phyloP scores from a whole-genome alignment of 2,113 vertebrate species.

The Zosterops pallidus region DNA sequence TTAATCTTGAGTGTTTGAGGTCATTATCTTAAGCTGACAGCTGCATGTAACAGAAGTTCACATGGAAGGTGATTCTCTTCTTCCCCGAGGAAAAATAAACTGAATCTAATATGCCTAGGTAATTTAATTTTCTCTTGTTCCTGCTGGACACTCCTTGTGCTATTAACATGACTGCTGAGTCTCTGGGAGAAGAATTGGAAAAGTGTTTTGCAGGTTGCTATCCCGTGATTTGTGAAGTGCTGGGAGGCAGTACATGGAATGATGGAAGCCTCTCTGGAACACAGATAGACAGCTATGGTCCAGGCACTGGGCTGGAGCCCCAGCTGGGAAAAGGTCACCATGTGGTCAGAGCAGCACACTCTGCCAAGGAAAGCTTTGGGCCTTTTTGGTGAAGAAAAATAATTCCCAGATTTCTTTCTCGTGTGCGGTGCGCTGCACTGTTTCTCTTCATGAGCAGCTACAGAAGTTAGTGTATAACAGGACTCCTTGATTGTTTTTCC shows the following conservation, averaged over 20 bases:
- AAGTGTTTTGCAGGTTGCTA: not conserved
- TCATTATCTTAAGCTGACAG: not conserved
- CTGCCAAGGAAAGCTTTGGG: not conserved
- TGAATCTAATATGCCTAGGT: not conserved
- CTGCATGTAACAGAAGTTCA: not conserved
- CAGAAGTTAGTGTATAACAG: not conserved
- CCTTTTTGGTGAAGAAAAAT: not conserved
- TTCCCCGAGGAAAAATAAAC: not conserved
- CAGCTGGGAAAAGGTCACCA: not conserved
- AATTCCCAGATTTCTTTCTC: not conserved
- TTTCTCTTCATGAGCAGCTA: not conserved
- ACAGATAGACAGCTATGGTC: accelerated
- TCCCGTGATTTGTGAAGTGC: accelerated
- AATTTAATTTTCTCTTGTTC: not conserved
- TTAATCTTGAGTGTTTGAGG: not conserved
- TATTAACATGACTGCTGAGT: not conserved
- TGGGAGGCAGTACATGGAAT: not conserved
- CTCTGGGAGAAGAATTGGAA: not conserved
- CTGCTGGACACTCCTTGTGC: not conserved
- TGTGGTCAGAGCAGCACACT: not conserved
- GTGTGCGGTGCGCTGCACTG: not conserved
- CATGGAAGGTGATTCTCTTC: not conserved
- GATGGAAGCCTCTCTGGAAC: not conserved
- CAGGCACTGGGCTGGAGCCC: accelerated
- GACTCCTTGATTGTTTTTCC: not conserved